Base-by-base conservation (phyloP, 2,113 vertebrate genomes). In the Symphodus melops region DNA sequence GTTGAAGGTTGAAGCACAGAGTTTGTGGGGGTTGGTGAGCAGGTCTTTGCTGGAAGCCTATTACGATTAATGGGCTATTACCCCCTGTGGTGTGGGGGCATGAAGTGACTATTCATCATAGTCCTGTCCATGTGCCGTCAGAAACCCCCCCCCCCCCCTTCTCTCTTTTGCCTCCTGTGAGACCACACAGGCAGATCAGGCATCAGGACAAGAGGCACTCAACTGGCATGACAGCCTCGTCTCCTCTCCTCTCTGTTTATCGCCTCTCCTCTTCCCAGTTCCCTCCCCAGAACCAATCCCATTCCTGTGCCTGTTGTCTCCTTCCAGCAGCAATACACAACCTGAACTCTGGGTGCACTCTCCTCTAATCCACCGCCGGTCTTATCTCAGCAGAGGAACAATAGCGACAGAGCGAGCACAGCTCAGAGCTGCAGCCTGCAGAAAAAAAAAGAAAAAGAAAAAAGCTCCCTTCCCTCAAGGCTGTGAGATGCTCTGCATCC, bases 51-150 rank as follows among this genome's bases (percentile, higher is more conserved):
- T 84, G 39, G 61, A 89, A 79, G 85, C 84, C 79, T 71, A 72
- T 91, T 78, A 75, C 84, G 75, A 71, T 82, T 91, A 93, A 93
- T 94, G 88, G 90, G 83, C 86, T 89, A 84, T 93, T 92, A 90
- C 92, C 91, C 88, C 81, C 79, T 84, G 57, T 74, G 63, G 73
- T 65, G 83, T 56, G 67, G 81, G 84, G 81, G 73, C 86, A 88
- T 74, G 21, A 87, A 88, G 90, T 84, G 82, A 84, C 86, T 85
- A 89, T 94, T 90, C 79, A 93, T 94, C 93, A 92, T 55, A 67
- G 67, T 54, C 78, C 75, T 23, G 53, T 92, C 85, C 89, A 80
- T 57, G 61, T 79, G 88, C 87, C 88, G 87, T 80, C 64, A 60
- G 28, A 56, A 62, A 59, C 36, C 62, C 55, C n/a, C n/a, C n/a